These are phyloP conservation scores for Cerastis leucographa DNA, from an alignment of 2,888 invertebrate genomes.

Conservation along the genomic window DNA sequence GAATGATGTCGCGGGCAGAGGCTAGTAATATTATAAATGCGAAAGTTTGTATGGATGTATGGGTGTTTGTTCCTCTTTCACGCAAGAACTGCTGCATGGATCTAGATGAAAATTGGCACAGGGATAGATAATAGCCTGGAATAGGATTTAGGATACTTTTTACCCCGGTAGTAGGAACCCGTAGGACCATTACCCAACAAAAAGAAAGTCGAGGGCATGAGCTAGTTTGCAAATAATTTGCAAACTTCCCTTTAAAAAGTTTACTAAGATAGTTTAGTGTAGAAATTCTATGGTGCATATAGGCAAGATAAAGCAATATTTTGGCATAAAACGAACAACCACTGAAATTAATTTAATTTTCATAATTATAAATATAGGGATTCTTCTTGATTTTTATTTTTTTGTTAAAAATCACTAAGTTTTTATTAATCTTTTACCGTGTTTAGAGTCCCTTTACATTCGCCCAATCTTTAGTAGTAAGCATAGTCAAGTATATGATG, in stretches of 20 bases:
- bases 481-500: background rate
- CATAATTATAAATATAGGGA: conserved; percentile 21
- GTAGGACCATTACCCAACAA: too few species aligned
- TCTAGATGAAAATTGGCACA: too few species aligned
- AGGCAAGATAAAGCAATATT: background rate
- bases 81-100: too few species aligned
- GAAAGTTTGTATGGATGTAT: too few species aligned
- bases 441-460: conserved; percentile 20
- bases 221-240: background rate
- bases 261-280: background rate
- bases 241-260: background rate
- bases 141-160: too few species aligned
- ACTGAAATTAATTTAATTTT: conserved; percentile 30
- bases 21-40: too few species aligned
- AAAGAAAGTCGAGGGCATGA: too few species aligned
- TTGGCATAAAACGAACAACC: conserved; percentile 32
- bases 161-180: too few species aligned
- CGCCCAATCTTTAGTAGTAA: conserved; percentile 21
- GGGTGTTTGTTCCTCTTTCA: too few species aligned
- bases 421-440: conserved; percentile 18
- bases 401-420: conserved; percentile 24
- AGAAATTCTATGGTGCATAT: background rate
- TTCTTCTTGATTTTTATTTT: background rate
- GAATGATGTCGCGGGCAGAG: too few species aligned
- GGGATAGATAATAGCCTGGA: too few species aligned